Percentiles rank a stretch among this genome's conserved stretches.
Conservation (phyloP, 2,797 vertebrate genomes). For the Pseudochirops corinnae region DNA sequence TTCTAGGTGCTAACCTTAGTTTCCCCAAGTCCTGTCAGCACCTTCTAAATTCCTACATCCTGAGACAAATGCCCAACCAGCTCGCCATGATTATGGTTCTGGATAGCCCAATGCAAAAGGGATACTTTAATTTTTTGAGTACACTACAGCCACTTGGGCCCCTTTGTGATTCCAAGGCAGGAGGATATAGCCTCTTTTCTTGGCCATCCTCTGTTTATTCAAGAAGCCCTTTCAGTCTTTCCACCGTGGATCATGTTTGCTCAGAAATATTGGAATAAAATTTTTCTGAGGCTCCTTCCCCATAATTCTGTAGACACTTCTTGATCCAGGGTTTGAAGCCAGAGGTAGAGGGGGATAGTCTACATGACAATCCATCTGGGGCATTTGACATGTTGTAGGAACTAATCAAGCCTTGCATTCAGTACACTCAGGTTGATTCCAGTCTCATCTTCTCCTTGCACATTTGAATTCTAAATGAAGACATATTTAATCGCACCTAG, state of each 20-base stretch:
- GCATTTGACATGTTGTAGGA: not conserved
- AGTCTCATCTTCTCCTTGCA: not conserved
- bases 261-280: not conserved
- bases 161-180: not conserved
- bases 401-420: slow-evolving; percentile 20
- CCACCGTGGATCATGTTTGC: not conserved
- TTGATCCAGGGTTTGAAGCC: not conserved
- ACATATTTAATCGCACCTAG: slow-evolving; percentile 23
- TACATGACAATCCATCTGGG: not conserved
- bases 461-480: slow-evolving; percentile 50
- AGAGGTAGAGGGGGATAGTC: not conserved
- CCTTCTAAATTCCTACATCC: not conserved
- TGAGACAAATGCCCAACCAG: not conserved
- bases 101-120: not conserved
- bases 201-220: not conserved
- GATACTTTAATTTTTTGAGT: not conserved
- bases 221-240: not conserved
- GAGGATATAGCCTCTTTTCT: not conserved
- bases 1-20: not conserved
- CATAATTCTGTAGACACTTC: not conserved
- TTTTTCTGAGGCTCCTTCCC: not conserved
- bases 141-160: not conserved
- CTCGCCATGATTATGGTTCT: not conserved
- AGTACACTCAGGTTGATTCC: slow-evolving; percentile 2
- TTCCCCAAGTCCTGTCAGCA: not conserved